Percentiles rank a stretch among this genome's conserved stretches.
These are phyloP conservation scores for Drosophila suboccidentalis DNA, from an alignment of 2,888 invertebrate species.

Conservation along the genomic window DNA sequence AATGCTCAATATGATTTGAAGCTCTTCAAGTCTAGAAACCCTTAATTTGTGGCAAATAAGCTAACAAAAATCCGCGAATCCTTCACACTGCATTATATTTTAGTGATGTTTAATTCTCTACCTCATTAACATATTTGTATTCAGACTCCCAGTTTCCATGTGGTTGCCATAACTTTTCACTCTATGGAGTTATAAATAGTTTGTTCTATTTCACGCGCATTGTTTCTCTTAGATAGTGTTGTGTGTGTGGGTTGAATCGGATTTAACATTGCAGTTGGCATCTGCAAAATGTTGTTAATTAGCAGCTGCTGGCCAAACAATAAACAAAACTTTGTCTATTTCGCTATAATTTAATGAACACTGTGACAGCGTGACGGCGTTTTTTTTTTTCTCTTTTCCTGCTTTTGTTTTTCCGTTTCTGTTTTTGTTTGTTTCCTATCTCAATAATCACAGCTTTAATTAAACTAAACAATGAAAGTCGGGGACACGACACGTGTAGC, in stretches of 20 bases:
- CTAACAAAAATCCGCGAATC: background rate
- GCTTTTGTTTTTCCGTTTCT: background rate
- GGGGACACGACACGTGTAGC: slow-evolving; percentile 8
- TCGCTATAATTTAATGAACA: slow-evolving; percentile 13
- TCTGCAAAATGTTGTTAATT: slow-evolving; percentile 27
- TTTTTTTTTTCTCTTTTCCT: background rate
- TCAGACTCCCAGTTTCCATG: background rate
- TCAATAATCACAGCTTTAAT: slow-evolving; percentile 27
- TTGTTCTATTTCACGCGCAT: background rate
- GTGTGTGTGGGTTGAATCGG: background rate
- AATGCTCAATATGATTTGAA: too few relatives aligned
- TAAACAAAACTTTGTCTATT: slow-evolving; percentile 29
- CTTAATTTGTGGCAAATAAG: too few relatives aligned
- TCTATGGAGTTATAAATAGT: background rate
- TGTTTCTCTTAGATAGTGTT: background rate
- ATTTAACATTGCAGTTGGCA: slow-evolving; percentile 27
- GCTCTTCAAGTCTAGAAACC: too few relatives aligned
- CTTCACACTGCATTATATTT: background rate
- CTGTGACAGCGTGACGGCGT: slow-evolving; percentile 18
- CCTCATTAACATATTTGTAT: background rate
- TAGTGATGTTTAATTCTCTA: background rate
- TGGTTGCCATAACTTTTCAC: background rate
- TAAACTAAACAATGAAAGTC: slow-evolving; percentile 11
- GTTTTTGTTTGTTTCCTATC: background rate
- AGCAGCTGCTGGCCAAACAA: slow-evolving; percentile 31